Evolutionary conservation across 92 coral and sea anemone genomes (phyloP).

Genomic region (Bergia puertoricense): DNA sequence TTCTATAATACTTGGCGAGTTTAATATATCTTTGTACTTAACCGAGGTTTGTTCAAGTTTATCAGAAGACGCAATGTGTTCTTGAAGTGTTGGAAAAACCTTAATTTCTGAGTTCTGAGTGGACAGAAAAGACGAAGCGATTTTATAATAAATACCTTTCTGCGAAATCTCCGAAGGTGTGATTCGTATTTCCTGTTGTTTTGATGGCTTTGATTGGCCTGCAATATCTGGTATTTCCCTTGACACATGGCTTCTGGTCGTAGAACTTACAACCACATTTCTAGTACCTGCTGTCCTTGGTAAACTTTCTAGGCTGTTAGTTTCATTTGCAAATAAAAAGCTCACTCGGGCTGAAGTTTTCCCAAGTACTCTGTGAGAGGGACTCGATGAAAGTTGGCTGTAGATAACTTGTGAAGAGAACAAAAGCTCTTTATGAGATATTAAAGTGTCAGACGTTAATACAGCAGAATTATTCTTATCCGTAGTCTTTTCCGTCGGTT

Average conservation of each 20-base stretch:
- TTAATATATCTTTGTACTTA: background rate
- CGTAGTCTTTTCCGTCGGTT: background rate
- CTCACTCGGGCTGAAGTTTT: background rate
- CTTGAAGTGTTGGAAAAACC: background rate
- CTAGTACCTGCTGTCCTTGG: background rate
- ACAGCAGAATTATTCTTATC: background rate
- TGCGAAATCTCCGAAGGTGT: background rate
- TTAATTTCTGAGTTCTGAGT: background rate
- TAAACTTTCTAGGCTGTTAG: background rate
- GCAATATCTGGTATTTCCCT: constrained; percentile 19
- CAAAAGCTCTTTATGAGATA: constrained; percentile 9
- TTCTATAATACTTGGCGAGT: background rate
- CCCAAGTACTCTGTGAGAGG: constrained; percentile 1
- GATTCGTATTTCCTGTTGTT: background rate
- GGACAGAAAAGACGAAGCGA: background rate
- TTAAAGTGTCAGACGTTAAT: background rate
- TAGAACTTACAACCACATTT: background rate
- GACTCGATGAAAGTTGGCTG: background rate
- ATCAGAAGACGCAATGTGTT: background rate
- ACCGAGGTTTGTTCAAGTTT: background rate
- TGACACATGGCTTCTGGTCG: constrained; percentile 8
- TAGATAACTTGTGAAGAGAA: constrained; percentile 4
- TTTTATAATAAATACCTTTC: background rate
- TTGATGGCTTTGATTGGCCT: constrained; percentile 15
- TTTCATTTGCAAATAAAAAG: constrained; percentile 5